Conservation (phyloP, 2,888 invertebrate species). For the Melanostoma scalare region DNA sequence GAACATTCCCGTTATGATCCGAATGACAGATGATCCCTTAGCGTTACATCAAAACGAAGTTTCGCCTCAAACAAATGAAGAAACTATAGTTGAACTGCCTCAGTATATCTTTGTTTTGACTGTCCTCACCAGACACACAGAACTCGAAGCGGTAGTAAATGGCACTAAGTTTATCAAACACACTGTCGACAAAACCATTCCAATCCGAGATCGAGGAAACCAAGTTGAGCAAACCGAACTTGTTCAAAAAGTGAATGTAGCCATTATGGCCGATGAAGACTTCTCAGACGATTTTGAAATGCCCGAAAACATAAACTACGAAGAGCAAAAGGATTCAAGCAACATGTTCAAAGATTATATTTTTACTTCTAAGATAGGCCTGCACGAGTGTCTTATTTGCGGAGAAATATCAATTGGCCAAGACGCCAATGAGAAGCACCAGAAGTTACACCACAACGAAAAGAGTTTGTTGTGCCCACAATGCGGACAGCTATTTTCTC, state of each 20-base stretch:
- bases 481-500: constrained; percentile 39
- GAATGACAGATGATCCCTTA: constrained; percentile 16
- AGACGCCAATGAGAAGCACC: constrained; percentile 27
- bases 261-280: constrained; percentile 35
- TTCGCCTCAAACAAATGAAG: constrained; percentile 1
- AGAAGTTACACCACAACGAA: constrained; percentile 19
- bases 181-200: constrained; percentile 10
- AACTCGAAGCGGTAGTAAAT: constrained; percentile 18
- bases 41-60: not conserved
- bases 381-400: constrained; percentile 59
- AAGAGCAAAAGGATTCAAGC: constrained; percentile 1
- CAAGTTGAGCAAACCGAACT: constrained; percentile 30
- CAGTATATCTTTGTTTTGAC: constrained; percentile 45
- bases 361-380: constrained; percentile 13
- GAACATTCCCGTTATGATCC: constrained; percentile 29
- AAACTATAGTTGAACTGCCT: constrained; percentile 21
- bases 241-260: not conserved
- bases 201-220: constrained; percentile 40
- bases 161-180: constrained; percentile 35
- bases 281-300: constrained; percentile 16
- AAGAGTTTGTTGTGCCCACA: constrained; percentile 36
- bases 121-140: constrained; percentile 15
- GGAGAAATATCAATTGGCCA: constrained; percentile 45
- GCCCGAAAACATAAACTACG: not conserved
- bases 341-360: constrained; percentile 12